Conservation (phyloP, 2,797 vertebrate genomes). For the Thunnus albacares region DNA sequence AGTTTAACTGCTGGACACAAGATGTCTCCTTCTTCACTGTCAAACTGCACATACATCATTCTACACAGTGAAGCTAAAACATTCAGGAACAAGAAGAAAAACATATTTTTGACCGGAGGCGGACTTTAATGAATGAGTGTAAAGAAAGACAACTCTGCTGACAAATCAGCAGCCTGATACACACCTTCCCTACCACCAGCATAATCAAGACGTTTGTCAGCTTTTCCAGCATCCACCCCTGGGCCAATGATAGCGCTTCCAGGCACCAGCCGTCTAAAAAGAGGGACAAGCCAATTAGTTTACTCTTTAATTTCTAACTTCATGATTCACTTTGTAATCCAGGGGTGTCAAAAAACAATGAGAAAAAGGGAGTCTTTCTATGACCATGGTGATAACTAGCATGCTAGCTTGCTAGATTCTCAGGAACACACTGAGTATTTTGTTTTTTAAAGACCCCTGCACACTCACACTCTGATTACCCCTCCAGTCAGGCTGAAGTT, state of each 20-base stretch:
- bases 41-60: too few species aligned
- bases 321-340: background rate
- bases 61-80: too few species aligned
- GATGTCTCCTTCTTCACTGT: too few species aligned
- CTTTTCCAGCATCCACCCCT: conserved; percentile 87
- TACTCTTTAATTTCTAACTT: background rate
- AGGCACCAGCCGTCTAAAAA: conserved; percentile 92
- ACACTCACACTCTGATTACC: too few species aligned
- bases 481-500: too few species aligned
- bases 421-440: background rate
- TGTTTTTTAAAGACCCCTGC: background rate
- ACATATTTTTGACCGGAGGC: too few species aligned
- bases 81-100: too few species aligned
- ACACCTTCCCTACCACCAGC: conserved; percentile 90
- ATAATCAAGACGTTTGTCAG: conserved; percentile 87
- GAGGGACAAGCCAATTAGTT: background rate
- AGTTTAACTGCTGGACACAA: too few species aligned
- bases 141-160: background rate
- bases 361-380: background rate
- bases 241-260: conserved; percentile 91
- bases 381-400: background rate
- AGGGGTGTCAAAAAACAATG: background rate
- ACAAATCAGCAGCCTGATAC: conserved; percentile 4
- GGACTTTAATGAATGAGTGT: too few species aligned
- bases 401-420: background rate